Conservation (phyloP, 2,888 invertebrate species). For the Drosophila sordidapex region DNA sequence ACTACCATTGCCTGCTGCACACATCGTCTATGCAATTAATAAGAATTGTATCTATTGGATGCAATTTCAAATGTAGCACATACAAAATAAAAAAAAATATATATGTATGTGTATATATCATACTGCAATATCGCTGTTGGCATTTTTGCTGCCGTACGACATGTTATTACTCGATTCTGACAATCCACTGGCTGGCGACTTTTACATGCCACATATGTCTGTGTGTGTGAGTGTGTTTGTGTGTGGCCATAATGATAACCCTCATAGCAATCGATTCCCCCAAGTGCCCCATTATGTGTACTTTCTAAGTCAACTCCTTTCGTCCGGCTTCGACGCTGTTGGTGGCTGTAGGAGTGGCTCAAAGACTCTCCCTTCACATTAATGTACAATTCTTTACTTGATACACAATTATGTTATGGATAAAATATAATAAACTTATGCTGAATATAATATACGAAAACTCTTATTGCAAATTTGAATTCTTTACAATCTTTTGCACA, state of each 20-base stretch:
- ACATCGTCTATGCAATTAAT: conserved; percentile 57
- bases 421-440: not conserved
- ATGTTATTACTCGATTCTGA: conserved; percentile 57
- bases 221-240: not conserved
- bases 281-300: conserved; percentile 31
- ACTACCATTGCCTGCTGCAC: conserved; percentile 19
- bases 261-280: conserved; percentile 7
- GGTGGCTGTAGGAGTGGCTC: conserved; percentile 12
- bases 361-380: conserved; percentile 14
- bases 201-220: conserved; percentile 42
- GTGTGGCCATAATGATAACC: conserved; percentile 53
- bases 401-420: too few species aligned
- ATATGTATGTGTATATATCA: not conserved
- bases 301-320: conserved; percentile 57
- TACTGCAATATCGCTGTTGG: not conserved
- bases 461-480: not conserved
- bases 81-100: conserved; percentile 4
- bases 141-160: conserved; percentile 11
- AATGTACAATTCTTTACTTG: not conserved
- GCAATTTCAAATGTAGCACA: conserved; percentile 37
- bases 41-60: conserved; percentile 62
- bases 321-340: not conserved
- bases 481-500: not conserved
- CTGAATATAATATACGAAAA: not conserved
- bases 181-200: conserved; percentile 28